These are phyloP conservation scores for Diabrotica balteata DNA, from an alignment of 2,888 invertebrate genomes.

Conservation along the genomic window DNA sequence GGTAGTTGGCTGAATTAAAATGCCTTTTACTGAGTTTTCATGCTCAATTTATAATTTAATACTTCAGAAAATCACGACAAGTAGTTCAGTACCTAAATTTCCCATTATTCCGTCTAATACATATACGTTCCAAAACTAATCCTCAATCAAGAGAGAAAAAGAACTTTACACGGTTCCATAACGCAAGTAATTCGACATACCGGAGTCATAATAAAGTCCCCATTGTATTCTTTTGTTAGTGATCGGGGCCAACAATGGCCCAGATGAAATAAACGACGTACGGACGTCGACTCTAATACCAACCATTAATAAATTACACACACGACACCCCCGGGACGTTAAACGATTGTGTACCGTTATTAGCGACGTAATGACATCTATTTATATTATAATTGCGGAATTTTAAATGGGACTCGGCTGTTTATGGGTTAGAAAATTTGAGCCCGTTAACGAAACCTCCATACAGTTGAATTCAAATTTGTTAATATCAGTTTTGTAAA, in stretches of 20 bases:
- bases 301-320: constrained; percentile 61
- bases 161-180: constrained; percentile 30
- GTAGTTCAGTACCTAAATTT: background rate
- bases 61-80: background rate
- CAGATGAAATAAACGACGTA: constrained; percentile 57
- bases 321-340: constrained; percentile 59
- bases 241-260: constrained; percentile 40
- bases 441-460: background rate
- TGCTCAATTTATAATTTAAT: too few relatives aligned
- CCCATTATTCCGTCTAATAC: constrained; percentile 14
- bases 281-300: constrained; percentile 54
- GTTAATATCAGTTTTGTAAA: too few relatives aligned
- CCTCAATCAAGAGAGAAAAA: constrained; percentile 41
- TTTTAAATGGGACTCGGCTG: constrained; percentile 55
- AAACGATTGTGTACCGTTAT: constrained; percentile 61
- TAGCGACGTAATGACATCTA: constrained; percentile 61
- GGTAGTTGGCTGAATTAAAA: too few relatives aligned
- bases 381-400: constrained; percentile 63
- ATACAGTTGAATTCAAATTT: too few relatives aligned
- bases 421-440: constrained; percentile 59
- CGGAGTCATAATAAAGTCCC: constrained; percentile 48
- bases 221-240: constrained; percentile 53
- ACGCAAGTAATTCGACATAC: constrained; percentile 47
- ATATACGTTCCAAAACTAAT: constrained; percentile 35
- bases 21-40: too few relatives aligned